Percentiles rank a stretch among this genome's conserved stretches.
Evolutionary conservation across 2,888 invertebrate genomes (phyloP).

Genomic region (Drepana falcataria): DNA sequence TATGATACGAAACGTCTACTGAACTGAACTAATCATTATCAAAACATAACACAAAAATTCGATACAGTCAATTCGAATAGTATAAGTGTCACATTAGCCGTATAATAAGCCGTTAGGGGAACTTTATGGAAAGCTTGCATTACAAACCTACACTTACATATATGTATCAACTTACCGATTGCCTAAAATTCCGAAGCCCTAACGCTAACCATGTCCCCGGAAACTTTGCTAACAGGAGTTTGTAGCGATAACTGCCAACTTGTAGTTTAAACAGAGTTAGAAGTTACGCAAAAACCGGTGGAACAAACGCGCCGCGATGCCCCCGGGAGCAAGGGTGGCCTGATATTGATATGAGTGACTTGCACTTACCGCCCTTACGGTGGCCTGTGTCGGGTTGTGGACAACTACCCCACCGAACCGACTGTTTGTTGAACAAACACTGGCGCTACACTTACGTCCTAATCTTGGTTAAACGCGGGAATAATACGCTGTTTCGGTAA

Average conservation of each 20-base stretch:
- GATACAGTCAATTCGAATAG: too few species aligned
- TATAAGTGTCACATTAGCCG: too few species aligned
- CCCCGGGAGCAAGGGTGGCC: constrained; percentile 35
- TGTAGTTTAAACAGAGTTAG: constrained; percentile 25
- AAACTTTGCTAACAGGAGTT: constrained; percentile 17
- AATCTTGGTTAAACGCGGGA: constrained; percentile 53
- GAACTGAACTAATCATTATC: too few species aligned
- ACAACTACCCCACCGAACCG: constrained; percentile 40
- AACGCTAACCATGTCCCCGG: constrained; percentile 15
- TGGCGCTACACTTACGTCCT: constrained; percentile 61
- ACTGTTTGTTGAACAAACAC: constrained; percentile 63
- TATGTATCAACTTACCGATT: too few species aligned
- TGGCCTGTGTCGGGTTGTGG: constrained; percentile 43
- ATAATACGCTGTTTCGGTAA: constrained; percentile 35
- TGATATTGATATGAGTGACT: constrained; percentile 78
- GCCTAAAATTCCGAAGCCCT: background rate
- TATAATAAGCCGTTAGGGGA: too few species aligned
- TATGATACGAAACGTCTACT: too few species aligned
- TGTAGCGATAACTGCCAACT: constrained; percentile 26
- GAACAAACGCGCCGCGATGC: constrained; percentile 54
- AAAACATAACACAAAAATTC: too few species aligned
- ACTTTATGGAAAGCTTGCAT: background rate
- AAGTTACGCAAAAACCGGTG: constrained; percentile 59
- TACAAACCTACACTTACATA: background rate
- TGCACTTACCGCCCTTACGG: constrained; percentile 66